Conservation (phyloP, 2,113 vertebrate species). For the Hemiprocne comata region DNA sequence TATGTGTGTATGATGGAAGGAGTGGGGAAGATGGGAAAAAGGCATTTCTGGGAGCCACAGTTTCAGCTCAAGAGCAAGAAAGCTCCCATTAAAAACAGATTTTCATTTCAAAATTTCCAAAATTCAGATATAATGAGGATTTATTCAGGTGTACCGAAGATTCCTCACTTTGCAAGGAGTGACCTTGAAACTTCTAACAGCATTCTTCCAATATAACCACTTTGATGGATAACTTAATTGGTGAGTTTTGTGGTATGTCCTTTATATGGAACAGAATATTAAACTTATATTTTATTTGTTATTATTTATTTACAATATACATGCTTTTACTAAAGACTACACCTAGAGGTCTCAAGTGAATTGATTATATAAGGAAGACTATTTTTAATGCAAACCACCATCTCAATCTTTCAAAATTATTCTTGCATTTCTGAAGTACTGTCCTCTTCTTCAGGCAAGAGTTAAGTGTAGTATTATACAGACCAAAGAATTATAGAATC, state of each 20-base stretch:
- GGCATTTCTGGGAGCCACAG: background rate
- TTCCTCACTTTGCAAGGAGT: background rate
- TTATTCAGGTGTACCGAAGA: background rate
- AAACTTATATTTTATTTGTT: background rate
- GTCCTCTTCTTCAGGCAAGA: background rate
- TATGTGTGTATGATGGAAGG: accelerated
- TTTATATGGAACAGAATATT: background rate
- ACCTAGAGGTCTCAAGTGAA: background rate
- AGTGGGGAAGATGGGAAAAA: background rate
- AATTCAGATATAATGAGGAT: background rate
- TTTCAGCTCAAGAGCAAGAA: background rate
- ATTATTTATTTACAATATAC: background rate
- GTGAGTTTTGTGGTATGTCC: background rate
- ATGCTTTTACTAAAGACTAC: background rate
- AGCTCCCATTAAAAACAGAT: background rate
- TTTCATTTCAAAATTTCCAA: background rate
- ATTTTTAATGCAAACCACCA: background rate
- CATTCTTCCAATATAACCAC: background rate
- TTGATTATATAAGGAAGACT: background rate
- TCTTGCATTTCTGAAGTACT: background rate
- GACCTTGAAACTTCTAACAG: background rate
- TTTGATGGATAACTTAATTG: background rate
- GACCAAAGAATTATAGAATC: background rate
- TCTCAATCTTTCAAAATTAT: background rate
- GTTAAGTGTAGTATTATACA: background rate